Evolutionary conservation across 2,113 vertebrate genomes (phyloP), one percentile per base, ranked within the genome.

Genomic region (Chrysemys picta): DNA sequence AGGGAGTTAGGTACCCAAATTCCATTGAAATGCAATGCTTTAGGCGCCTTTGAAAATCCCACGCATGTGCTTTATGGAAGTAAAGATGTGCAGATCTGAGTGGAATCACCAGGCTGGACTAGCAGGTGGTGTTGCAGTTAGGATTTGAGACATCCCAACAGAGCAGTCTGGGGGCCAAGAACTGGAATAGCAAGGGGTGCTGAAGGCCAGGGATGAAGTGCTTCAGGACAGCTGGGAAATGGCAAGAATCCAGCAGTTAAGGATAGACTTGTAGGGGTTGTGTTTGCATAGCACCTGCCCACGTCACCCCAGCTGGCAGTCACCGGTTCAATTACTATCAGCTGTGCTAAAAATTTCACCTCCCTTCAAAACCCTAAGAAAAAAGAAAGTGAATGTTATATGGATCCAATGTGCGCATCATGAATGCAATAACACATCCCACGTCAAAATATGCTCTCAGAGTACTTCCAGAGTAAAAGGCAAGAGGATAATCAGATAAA

Each of bases 401-500:
- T 2, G 62, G 85, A 88, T 95, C 83, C 80, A 49, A 35, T 4
- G 78, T 80, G 82, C 19, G 2, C 85, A 93, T 86, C 4, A 2
- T 85, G 88, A 93, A 81, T 82, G 90, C 76, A 93, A 45, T 54
- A 1, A 87, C 72, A 54, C 8, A 91, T 89, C 95, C 88, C 93
- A 42, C 65, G 85, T 27, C 21, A 50, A 88, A 82, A 85, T 82
- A 76, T 53, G 87, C 54, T 79, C 81, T 62, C 82, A 35, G 93
- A 93, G 75, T 80, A 81, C 93, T 47, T 97, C 65, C 85, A 81
- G 94, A 92, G 94, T 89, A 91, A 97, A 94, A 92, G 92, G 84
- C 89, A 95, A 85, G 96, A 85, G 93, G 92, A 91, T 95, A 97
- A 97, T 96, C 91, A 97, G 96, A 98, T 97, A 95, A 98, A 97